Percentiles rank a stretch among this genome's conserved stretches.
These are phyloP conservation scores for Helarctos malayanus DNA, from an alignment of 2,797 vertebrate genomes.

Conservation along the genomic window DNA sequence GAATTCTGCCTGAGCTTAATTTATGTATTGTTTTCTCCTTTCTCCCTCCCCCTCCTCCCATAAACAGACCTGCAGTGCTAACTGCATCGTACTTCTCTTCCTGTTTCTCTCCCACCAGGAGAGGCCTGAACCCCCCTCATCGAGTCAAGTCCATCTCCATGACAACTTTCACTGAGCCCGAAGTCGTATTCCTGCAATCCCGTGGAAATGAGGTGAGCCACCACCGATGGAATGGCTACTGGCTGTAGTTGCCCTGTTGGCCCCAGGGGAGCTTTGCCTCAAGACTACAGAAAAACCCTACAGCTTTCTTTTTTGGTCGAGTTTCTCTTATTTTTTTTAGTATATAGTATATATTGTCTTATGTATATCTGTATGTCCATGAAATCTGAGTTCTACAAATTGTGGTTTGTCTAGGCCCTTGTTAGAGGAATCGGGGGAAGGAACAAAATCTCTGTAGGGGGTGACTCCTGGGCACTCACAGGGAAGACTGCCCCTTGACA, in stretches of 20 bases:
- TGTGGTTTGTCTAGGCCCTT: background rate
- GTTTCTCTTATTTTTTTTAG: constrained; percentile 62
- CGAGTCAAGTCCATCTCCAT: constrained; percentile 98
- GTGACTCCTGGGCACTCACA: background rate
- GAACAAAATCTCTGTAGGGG: background rate
- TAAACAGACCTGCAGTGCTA: background rate
- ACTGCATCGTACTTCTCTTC: background rate
- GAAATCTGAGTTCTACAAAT: constrained; percentile 1
- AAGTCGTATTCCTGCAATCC: constrained; percentile 96
- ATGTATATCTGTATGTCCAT: background rate
- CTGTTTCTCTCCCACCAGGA: constrained; percentile 88
- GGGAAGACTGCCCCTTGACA: background rate
- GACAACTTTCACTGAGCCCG: constrained; percentile 96
- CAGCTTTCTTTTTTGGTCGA: background rate
- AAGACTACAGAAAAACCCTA: background rate
- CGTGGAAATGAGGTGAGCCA: constrained; percentile 95
- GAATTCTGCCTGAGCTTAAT: background rate
- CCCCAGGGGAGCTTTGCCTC: background rate
- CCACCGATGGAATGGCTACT: accelerated
- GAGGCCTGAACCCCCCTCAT: constrained; percentile 96
- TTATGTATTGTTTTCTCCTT: background rate
- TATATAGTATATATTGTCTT: background rate
- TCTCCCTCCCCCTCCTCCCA: background rate
- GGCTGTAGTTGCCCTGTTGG: background rate
- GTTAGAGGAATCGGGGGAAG: background rate